These are phyloP conservation scores for Scomber colias DNA, from an alignment of 2,113 vertebrate species.

Conservation along the genomic window DNA sequence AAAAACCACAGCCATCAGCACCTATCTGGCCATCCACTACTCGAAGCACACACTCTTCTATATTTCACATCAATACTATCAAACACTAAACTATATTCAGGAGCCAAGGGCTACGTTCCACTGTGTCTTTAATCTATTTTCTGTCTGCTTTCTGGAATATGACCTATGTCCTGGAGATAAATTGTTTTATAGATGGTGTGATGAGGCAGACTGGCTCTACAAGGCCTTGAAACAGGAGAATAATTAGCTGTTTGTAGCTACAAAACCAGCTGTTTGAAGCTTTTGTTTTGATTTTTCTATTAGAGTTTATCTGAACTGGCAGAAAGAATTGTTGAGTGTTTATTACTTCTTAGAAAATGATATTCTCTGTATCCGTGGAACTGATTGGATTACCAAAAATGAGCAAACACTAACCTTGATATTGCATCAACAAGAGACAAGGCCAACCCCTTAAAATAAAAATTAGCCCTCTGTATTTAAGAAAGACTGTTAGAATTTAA, in stretches of 20 bases:
- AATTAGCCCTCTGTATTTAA: neutral
- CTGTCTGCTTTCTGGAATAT: neutral
- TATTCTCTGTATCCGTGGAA: constrained; percentile 17
- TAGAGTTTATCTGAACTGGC: neutral
- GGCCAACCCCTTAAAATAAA: constrained; percentile 7
- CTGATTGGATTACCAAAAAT: constrained; percentile 25
- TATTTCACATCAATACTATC: constrained; percentile 38
- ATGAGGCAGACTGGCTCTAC: neutral
- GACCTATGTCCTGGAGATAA: constrained; percentile 25
- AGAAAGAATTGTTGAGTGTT: neutral
- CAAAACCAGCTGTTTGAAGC: constrained; percentile 2
- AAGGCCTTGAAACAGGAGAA: constrained; percentile 12
- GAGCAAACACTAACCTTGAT: constrained; percentile 21
- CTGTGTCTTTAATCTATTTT: constrained; percentile 25
- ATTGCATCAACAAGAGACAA: constrained; percentile 18
- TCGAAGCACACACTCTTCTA: constrained; percentile 7
- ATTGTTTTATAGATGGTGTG: constrained; percentile 6
- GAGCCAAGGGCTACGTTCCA: neutral
- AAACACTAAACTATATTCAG: constrained; percentile 14
- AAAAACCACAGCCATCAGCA: constrained; percentile 36
- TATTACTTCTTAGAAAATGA: constrained; percentile 2
- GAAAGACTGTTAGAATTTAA: neutral
- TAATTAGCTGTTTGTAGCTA: constrained; percentile 21
- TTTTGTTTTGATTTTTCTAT: neutral
- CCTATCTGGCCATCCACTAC: constrained; percentile 15